phyloP scores from a whole-genome alignment of 2,888 invertebrate genomes.

The Tanytarsus gracilentus region DNA sequence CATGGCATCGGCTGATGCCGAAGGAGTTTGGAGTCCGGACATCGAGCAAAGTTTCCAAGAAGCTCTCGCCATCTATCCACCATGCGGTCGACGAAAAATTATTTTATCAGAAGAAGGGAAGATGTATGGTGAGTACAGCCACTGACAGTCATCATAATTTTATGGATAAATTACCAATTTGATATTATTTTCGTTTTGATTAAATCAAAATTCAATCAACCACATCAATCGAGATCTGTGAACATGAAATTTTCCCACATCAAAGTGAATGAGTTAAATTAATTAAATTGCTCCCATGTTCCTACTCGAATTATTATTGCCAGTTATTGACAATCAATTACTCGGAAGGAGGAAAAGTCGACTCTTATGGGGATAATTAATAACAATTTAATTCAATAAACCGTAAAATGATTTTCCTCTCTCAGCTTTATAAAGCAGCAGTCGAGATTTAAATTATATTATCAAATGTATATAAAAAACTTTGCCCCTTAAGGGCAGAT shows the following conservation, averaged over 20 bases:
- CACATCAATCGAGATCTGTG: neutral
- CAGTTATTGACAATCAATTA: too few species aligned
- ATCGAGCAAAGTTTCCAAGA: conserved; percentile 99
- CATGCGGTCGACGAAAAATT: conserved; percentile 98
- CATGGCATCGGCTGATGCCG: conserved; percentile 92
- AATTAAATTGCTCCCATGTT: conserved; percentile 22
- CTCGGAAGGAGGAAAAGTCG: too few species aligned
- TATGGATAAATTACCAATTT: conserved; percentile 8
- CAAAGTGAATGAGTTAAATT: conserved; percentile 22
- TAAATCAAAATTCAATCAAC: conserved; percentile 7
- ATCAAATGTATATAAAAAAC: too few species aligned
- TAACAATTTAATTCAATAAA: too few species aligned
- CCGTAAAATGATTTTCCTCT: too few species aligned
- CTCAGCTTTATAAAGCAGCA: too few species aligned
- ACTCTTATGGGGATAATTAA: neutral
- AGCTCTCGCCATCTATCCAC: conserved; percentile 98
- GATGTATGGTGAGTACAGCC: conserved; percentile 94
- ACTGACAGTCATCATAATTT: neutral
- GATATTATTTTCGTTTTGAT: too few species aligned
- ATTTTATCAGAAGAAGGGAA: conserved; percentile 99
- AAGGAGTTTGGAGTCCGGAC: conserved; percentile 99
- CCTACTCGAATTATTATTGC: conserved; percentile 3
- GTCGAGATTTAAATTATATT: too few species aligned
- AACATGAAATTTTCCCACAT: conserved; percentile 17
- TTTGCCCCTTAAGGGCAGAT: too few species aligned